Conservation (phyloP, 2,797 vertebrate genomes). For the Ptychobarbus kaznakovi region DNA sequence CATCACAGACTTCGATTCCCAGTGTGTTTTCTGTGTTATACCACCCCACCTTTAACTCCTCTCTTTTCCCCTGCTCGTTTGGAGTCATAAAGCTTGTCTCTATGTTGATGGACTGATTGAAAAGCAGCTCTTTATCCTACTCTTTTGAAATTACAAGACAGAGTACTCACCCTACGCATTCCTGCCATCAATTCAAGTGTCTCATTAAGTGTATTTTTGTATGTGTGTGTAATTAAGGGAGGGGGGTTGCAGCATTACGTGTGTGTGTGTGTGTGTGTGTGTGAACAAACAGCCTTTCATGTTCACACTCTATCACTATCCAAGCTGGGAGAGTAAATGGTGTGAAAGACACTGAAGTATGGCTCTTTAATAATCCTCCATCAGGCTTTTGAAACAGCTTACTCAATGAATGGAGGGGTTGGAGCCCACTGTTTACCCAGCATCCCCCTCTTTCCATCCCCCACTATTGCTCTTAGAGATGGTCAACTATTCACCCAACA, state of each 20-base stretch:
- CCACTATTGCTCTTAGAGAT: not conserved
- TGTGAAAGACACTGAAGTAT: slow-evolving; percentile 45
- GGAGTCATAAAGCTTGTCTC: slow-evolving; percentile 32
- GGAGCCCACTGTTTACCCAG: slow-evolving; percentile 39
- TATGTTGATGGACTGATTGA: slow-evolving; percentile 47
- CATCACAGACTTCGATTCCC: not conserved
- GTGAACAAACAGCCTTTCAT: slow-evolving; percentile 47
- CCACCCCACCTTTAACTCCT: slow-evolving; percentile 13
- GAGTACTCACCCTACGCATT: slow-evolving; percentile 22
- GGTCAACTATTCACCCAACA: not conserved
- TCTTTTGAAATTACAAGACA: slow-evolving; percentile 53
- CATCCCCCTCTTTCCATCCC: slow-evolving; percentile 13
- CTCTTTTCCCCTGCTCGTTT: slow-evolving; percentile 21
- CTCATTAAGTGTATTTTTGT: slow-evolving; percentile 50
- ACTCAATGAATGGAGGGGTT: slow-evolving; percentile 36
- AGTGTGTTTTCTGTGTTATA: not conserved
- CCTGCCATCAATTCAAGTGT: slow-evolving; percentile 45
- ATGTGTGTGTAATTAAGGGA: slow-evolving; percentile 47
- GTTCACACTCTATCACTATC: slow-evolving; percentile 43
- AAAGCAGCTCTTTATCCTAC: slow-evolving; percentile 49
- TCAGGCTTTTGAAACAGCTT: slow-evolving; percentile 54
- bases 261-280: slow-evolving; percentile 18
- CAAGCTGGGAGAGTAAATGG: slow-evolving; percentile 33
- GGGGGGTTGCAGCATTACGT: slow-evolving; percentile 21
- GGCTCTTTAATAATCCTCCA: slow-evolving; percentile 59